phyloP scores from a whole-genome alignment of 2,888 invertebrate species.

The Marronus borbonicus region DNA sequence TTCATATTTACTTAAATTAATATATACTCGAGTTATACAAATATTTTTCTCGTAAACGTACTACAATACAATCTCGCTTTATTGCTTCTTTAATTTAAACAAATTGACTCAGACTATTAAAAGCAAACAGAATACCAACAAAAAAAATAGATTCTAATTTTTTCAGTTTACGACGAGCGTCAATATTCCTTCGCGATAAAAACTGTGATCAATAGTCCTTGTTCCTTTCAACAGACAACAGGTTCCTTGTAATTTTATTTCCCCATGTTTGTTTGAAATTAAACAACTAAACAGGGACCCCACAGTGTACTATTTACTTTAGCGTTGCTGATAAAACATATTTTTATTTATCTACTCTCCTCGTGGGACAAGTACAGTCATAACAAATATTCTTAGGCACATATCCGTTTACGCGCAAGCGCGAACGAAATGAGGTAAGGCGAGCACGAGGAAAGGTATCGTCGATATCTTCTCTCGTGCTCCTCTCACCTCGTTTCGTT shows the following conservation, averaged over 20 bases:
- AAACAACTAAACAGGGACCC: too few relatives aligned
- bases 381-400: conserved; percentile 3
- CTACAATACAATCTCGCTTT: not conserved
- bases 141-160: not conserved
- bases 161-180: not conserved
- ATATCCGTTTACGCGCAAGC: not conserved
- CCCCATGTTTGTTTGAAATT: not conserved
- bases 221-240: not conserved
- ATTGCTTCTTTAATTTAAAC: not conserved
- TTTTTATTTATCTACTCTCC: not conserved
- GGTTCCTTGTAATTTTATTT: not conserved
- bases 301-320: too few relatives aligned
- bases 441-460: too few relatives aligned
- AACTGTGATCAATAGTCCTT: not conserved
- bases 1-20: too few relatives aligned
- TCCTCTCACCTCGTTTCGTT: too few relatives aligned
- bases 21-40: too few relatives aligned
- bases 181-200: not conserved
- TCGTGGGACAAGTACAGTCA: not conserved
- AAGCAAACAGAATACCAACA: not conserved
- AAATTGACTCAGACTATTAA: not conserved
- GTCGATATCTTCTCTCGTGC: too few relatives aligned
- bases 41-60: too few relatives aligned
- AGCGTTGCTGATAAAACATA: not conserved
- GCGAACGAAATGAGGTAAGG: too few relatives aligned